Conservation (phyloP, 2,113 vertebrate genomes). For the Cheirogaleus medius region DNA sequence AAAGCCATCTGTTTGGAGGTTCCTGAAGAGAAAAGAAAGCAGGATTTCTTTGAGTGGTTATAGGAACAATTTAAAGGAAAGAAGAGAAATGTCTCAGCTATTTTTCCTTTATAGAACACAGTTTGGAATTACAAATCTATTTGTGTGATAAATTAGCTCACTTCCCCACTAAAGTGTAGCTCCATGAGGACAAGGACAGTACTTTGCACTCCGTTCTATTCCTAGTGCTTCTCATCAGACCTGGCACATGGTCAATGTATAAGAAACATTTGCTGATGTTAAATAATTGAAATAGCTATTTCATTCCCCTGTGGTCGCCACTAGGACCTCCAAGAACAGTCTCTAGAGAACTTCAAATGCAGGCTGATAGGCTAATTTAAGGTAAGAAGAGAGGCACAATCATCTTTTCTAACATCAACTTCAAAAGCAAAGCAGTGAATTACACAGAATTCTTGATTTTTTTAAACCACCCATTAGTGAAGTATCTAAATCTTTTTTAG, state of each 20-base stretch:
- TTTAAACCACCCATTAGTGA: not conserved
- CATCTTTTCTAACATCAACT: not conserved
- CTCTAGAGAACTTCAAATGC: not conserved
- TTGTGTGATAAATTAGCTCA: not conserved
- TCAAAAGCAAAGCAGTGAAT: not conserved
- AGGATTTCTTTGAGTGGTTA: not conserved
- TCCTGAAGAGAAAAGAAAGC: conserved; percentile 79
- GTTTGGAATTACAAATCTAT: not conserved
- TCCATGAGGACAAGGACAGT: not conserved
- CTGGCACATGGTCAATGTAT: not conserved
- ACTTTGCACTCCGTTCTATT: not conserved
- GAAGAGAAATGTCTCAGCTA: not conserved
- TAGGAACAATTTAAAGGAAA: not conserved
- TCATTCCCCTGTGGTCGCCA: not conserved
- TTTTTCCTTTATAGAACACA: not conserved
- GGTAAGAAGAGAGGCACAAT: not conserved
- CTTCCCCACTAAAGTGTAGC: not conserved
- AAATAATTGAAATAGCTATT: not conserved
- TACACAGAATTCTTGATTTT: not conserved
- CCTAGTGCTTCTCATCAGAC: not conserved
- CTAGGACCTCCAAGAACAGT: not conserved
- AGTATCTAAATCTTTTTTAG: not conserved
- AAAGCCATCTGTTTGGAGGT: conserved; percentile 77
- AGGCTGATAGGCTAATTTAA: not conserved
- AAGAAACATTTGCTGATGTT: not conserved